Percentiles rank a stretch among this genome's conserved stretches.
These are phyloP conservation scores for Drosophila colorata DNA, from an alignment of 2,888 invertebrate species.

Conservation along the genomic window DNA sequence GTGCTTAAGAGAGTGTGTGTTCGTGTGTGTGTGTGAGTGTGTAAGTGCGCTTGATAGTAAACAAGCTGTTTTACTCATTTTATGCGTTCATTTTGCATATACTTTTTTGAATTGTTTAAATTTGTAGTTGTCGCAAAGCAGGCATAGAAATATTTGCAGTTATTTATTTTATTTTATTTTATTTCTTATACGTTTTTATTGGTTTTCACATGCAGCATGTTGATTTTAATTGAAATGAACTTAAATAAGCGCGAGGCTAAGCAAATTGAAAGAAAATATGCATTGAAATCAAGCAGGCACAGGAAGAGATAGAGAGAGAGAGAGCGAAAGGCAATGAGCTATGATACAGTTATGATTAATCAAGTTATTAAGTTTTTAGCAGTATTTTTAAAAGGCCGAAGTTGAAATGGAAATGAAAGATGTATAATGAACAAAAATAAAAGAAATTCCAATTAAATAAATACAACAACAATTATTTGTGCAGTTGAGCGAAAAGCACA, in stretches of 20 bases:
- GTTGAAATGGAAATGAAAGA: not conserved
- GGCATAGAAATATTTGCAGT: constrained; percentile 49
- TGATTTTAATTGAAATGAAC: constrained; percentile 84
- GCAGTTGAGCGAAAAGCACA: constrained; percentile 44
- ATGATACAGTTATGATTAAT: constrained; percentile 23
- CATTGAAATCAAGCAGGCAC: constrained; percentile 29
- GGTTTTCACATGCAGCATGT: constrained; percentile 38
- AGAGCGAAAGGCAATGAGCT: not conserved
- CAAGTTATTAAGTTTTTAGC: not conserved
- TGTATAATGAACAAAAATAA: constrained; percentile 12
- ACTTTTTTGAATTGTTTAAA: constrained; percentile 42
- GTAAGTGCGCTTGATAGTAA: constrained; percentile 67
- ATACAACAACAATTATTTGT: constrained; percentile 33
- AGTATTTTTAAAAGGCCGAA: not conserved
- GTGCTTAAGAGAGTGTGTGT: constrained; percentile 44
- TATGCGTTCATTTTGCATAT: constrained; percentile 65
- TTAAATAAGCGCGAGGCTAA: constrained; percentile 84
- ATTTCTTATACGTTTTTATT: constrained; percentile 33
- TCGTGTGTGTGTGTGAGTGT: constrained; percentile 30
- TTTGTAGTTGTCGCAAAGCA: constrained; percentile 53
- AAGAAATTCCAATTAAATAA: constrained; percentile 2
- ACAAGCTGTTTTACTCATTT: constrained; percentile 57
- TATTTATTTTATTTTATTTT: constrained; percentile 15
- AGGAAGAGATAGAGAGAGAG: constrained; percentile 3
- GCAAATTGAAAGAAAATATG: constrained; percentile 83